Percentiles rank a stretch among this genome's conserved stretches.
Evolutionary conservation across 2,113 vertebrate genomes (phyloP).

Genomic region (Ameiurus melas): DNA sequence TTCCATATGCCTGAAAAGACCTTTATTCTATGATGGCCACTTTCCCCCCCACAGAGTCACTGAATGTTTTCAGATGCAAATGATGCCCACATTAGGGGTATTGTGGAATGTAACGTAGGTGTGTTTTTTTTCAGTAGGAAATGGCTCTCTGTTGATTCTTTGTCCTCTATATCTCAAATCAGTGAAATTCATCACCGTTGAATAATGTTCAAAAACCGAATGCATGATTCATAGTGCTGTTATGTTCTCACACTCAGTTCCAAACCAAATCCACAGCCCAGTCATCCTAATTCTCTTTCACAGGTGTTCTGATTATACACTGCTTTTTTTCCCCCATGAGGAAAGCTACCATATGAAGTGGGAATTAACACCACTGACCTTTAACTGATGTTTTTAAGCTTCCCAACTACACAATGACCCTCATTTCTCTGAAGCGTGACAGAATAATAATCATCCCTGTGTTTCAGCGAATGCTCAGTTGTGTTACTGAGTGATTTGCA

Average conservation of each 20-base stretch:
- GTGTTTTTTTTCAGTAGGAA: conserved; percentile 28
- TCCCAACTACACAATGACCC: conserved; percentile 2
- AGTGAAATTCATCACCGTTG: conserved; percentile 34
- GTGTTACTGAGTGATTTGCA: not conserved
- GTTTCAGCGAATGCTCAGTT: not conserved
- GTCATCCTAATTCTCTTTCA: not conserved
- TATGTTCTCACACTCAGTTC: not conserved
- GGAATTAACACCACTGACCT: conserved; percentile 22
- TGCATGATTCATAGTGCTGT: conserved; percentile 7
- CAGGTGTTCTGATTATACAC: conserved; percentile 17
- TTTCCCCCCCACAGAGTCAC: conserved; percentile 21
- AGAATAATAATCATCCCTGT: conserved; percentile 13
- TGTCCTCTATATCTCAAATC: conserved; percentile 21
- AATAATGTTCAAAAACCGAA: conserved; percentile 4
- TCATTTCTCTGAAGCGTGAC: not conserved
- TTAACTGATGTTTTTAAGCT: conserved; percentile 20
- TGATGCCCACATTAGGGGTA: not conserved
- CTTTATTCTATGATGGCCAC: not conserved
- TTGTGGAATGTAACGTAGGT: conserved; percentile 27
- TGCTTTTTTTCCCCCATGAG: not conserved
- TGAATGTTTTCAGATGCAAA: conserved; percentile 33
- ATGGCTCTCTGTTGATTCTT: conserved; percentile 27
- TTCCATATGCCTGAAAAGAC: conserved; percentile 12
- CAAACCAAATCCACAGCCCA: not conserved
- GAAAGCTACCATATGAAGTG: conserved; percentile 8